A percentile compares a stretch with the other conserved stretches of the same genome.
Evolutionary conservation across 2,888 invertebrate genomes (phyloP).

Genomic region (Ferdinandea cuprea): DNA sequence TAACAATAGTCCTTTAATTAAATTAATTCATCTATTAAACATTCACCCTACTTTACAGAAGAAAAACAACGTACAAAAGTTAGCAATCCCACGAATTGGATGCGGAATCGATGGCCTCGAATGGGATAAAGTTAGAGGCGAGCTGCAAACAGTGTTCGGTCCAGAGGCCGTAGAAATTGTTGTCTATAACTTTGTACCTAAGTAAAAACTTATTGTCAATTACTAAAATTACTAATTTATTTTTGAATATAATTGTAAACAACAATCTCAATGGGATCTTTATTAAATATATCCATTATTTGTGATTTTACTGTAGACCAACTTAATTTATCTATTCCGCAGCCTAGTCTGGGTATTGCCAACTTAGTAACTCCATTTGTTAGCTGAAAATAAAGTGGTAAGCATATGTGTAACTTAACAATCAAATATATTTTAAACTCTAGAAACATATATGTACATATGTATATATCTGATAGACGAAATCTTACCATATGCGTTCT

Average conservation of each 20-base stretch:
- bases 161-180: constrained; percentile 83
- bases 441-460: too few species aligned
- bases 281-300: constrained; percentile 84
- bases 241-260: constrained; percentile 83
- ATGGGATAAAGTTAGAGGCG: constrained; percentile 85
- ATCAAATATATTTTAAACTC: not conserved
- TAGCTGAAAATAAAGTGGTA: constrained; percentile 76
- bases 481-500: constrained; percentile 80
- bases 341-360: constrained; percentile 87
- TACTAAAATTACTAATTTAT: constrained; percentile 28
- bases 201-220: constrained; percentile 73
- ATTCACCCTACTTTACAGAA: constrained; percentile 71
- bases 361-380: constrained; percentile 84
- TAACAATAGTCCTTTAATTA: constrained; percentile 61
- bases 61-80: constrained; percentile 83
- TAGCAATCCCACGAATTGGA: constrained; percentile 87
- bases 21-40: not conserved
- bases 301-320: constrained; percentile 85
- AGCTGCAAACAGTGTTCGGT: constrained; percentile 84
- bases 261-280: constrained; percentile 83
- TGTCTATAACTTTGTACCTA: constrained; percentile 84
- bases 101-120: constrained; percentile 87
- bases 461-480: too few species aligned
- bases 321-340: constrained; percentile 86
- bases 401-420: not conserved